Evolutionary conservation across 2,113 vertebrate genomes (phyloP).

Genomic region (Brevimyrus niger): DNA sequence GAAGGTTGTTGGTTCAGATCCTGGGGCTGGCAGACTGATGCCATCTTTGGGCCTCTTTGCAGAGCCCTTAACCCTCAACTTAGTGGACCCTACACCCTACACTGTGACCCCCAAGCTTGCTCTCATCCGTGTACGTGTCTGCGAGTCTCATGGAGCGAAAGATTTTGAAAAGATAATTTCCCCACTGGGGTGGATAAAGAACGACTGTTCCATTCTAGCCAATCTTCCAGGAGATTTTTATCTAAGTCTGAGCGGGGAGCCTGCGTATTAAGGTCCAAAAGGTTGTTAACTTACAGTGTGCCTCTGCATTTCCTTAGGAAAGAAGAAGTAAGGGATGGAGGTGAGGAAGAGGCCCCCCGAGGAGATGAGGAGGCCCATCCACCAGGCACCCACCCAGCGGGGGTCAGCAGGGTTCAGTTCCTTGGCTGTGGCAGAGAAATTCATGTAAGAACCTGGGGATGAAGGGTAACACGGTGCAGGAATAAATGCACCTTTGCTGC

Average conservation of each 20-base stretch:
- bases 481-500: not conserved
- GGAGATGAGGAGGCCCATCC: conserved; percentile 84
- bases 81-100: not conserved
- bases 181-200: not conserved
- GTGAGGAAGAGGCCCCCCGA: conserved; percentile 67
- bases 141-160: not conserved
- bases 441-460: not conserved
- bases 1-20: not conserved
- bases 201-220: not conserved
- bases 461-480: not conserved
- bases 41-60: not conserved
- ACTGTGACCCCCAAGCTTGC: not conserved
- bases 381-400: conserved; percentile 96
- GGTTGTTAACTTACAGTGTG: conserved; percentile 39
- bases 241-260: not conserved
- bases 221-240: not conserved
- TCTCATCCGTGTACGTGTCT: not conserved
- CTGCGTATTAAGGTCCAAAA: not conserved
- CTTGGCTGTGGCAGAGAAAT: conserved; percentile 37
- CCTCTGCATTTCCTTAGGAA: conserved; percentile 62
- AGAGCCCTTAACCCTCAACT: not conserved
- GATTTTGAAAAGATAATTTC: not conserved
- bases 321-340: conserved; percentile 92
- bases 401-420: conserved; percentile 68
- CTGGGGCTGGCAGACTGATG: not conserved